A percentile compares a stretch with the other conserved stretches of the same genome.
phyloP scores from a whole-genome alignment of 1,140 invertebrate genomes.

The Copidosoma floridanum region DNA sequence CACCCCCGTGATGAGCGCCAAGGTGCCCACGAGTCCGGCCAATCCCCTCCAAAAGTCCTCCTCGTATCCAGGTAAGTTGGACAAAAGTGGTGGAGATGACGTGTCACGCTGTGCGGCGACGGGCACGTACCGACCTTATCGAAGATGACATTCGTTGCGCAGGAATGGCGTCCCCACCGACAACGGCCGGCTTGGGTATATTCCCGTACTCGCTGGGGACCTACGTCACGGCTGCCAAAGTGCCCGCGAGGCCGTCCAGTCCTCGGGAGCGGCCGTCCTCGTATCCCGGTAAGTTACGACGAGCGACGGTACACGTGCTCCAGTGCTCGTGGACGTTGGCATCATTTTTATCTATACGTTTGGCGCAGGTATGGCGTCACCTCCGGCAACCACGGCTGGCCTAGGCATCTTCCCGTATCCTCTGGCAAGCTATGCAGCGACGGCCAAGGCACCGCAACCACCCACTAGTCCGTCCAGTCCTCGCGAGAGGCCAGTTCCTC shows the following conservation, averaged over 20 bases:
- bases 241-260: conserved; percentile 35
- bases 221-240: conserved; percentile 23
- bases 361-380: conserved; percentile 34
- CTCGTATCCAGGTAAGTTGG: no score
- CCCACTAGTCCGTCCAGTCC: conserved; percentile 35
- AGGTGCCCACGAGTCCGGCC: no score
- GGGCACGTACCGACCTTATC: no score
- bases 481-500: conserved; percentile 34
- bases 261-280: conserved; percentile 35
- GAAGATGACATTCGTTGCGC: no score
- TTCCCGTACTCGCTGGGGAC: conserved; percentile 29
- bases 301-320: no score
- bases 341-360: no score
- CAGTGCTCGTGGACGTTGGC: no score
- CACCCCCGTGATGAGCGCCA: no score
- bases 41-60: no score
- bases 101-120: no score
- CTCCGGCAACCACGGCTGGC: conserved; percentile 23
- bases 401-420: conserved; percentile 29
- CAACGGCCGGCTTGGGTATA: conserved; percentile 26
- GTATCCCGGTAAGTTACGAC: conserved; percentile 43
- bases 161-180: conserved; percentile 29
- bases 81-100: no score
- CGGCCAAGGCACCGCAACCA: conserved; percentile 29
- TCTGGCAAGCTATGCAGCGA: conserved; percentile 22